Evolutionary conservation across 37 sponge, comb jelly and placozoan genomes (phyloP), one percentile per base, ranked within the genome.

Genomic region (Aplysina aerophoba): DNA sequence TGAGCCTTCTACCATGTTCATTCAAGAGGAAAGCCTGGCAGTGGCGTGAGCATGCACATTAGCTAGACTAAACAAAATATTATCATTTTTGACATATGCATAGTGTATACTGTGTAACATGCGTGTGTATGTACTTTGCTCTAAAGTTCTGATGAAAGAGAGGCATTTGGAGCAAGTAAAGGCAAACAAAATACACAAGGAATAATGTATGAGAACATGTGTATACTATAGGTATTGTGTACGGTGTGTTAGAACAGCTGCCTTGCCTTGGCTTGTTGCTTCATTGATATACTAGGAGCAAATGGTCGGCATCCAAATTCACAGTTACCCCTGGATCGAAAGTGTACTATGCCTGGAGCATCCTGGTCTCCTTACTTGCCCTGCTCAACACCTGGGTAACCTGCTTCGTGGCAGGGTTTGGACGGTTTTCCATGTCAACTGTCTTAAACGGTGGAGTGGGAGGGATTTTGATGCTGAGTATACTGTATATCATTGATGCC

Each of bases 401-500:
- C 40, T 63, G 81, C 21, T 92, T 65, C 28, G 59, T 65, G 92
- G 92, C 92, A 81, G 89, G 84, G 64, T 92, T 92, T 81, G 53
- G 82, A 8, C 83, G 55, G 65, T 85, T 78, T 82, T 50, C 85
- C 12, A 75, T 63, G 6, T 20, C 39, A 21, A 39, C 86, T 21
- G 55, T 80, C 21, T 92, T 82, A 41, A 66, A 58, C 14, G 31
- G 57, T n/a, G 62, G 67, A 4, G 33, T 59, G 24, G 35, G 24
- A 1, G 92, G 92, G 31, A 8, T 4, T 0, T 37, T 66, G 19
- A 6, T 87, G 63, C 83, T 86, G 54, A 65, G 65, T 35, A 19
- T 90, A 41, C 90, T 91, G 38, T 94, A 94, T 62, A 25, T 86
- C 27, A 78, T 94, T 28, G 94, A 94, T 39, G 20, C 85, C 19